phyloP scores from a whole-genome alignment of 2,797 vertebrate genomes.

The Myotis daubentonii region DNA sequence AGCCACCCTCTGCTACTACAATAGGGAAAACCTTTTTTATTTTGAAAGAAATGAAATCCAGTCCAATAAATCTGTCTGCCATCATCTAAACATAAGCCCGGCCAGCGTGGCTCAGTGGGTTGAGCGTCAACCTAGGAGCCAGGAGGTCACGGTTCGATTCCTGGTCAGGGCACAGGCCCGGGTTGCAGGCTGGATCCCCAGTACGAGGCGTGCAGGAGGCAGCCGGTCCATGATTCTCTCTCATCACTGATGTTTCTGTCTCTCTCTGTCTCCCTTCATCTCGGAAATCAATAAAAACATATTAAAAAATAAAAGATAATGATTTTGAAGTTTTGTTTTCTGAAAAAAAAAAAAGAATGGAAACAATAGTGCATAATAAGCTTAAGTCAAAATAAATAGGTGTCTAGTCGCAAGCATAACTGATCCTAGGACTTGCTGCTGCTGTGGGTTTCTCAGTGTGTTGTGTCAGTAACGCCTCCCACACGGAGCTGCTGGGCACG shows the following conservation, averaged over 20 bases:
- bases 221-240: too few relatives aligned
- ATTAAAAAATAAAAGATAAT: not conserved
- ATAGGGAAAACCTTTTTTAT: not conserved
- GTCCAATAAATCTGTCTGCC: not conserved
- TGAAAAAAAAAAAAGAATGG: not conserved
- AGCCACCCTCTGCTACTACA: not conserved
- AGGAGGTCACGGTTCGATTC: too few relatives aligned
- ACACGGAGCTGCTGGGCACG: not conserved
- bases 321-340: slow-evolving; percentile 17
- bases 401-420: not conserved
- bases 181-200: too few relatives aligned
- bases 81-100: not conserved
- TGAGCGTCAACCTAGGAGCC: too few relatives aligned
- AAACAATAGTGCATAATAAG: not conserved
- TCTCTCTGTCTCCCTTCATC: too few relatives aligned
- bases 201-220: too few relatives aligned
- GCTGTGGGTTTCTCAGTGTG: not conserved
- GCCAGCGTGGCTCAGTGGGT: too few relatives aligned
- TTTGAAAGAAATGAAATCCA: slow-evolving; percentile 36
- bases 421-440: not conserved
- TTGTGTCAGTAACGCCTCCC: not conserved
- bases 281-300: too few relatives aligned
- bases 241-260: too few relatives aligned
- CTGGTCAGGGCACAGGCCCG: too few relatives aligned
- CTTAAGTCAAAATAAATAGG: not conserved